Percentiles rank a stretch among this genome's conserved stretches.
phyloP scores from a whole-genome alignment of 2,113 vertebrate genomes.

The Platanista minor region DNA sequence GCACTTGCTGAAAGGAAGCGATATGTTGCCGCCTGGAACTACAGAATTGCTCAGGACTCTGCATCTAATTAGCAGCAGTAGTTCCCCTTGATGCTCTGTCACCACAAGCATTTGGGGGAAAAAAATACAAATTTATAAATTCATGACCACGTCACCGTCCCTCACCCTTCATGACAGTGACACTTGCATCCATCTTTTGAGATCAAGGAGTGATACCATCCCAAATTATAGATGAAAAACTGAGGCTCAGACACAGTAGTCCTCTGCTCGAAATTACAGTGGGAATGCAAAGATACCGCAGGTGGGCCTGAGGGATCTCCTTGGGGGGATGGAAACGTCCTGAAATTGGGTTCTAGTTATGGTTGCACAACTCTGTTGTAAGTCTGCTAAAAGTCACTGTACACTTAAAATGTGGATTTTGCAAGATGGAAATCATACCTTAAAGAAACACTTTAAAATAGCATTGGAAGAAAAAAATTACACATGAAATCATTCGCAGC shows the following conservation, averaged over 20 bases:
- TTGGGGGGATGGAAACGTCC: background rate
- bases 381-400: background rate
- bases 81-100: background rate
- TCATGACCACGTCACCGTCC: background rate
- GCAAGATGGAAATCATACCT: background rate
- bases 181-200: background rate
- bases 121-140: background rate
- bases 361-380: too few species aligned
- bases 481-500: background rate
- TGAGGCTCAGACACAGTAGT: background rate
- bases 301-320: background rate
- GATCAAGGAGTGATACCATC: background rate
- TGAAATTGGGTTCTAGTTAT: background rate
- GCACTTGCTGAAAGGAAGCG: background rate
- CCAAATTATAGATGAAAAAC: background rate
- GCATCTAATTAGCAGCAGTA: background rate
- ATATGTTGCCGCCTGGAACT: too few species aligned
- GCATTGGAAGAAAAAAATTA: background rate
- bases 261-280: rapidly evolving
- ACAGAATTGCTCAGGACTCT: background rate
- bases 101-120: background rate
- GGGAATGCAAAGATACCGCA: rapidly evolving
- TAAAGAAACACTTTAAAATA: background rate
- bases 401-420: background rate
- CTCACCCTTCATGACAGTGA: too few species aligned